A percentile compares a stretch with the other conserved stretches of the same genome.
phyloP scores from a whole-genome alignment of 2,888 invertebrate species.

The Eucera pruinosa region DNA sequence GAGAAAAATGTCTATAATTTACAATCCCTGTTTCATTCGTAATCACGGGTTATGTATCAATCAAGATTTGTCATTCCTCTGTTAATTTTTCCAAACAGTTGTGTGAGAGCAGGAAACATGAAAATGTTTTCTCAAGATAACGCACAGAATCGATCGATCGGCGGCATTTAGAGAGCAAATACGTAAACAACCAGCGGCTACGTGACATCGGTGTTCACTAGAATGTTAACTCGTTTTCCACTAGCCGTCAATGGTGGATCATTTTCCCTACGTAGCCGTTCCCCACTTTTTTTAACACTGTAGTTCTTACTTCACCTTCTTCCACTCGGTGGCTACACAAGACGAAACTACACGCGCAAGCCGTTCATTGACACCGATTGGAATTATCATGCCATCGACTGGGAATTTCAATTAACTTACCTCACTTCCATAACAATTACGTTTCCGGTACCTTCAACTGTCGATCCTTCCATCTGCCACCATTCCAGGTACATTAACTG shows the following conservation, averaged over 20 bases:
- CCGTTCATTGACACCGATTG: constrained; percentile 55
- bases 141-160: constrained; percentile 16
- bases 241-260: constrained; percentile 52
- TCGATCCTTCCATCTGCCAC: background rate
- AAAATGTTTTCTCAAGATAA: constrained; percentile 17
- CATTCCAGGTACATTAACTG: background rate
- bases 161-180: constrained; percentile 33
- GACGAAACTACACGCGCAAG: constrained; percentile 39
- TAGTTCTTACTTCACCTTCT: constrained; percentile 47
- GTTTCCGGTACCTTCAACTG: background rate
- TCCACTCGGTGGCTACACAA: constrained; percentile 1
- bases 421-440: background rate
- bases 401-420: constrained; percentile 52
- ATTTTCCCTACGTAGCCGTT: constrained; percentile 50
- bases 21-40: too few relatives aligned
- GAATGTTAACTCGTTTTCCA: constrained; percentile 64
- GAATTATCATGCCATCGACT: constrained; percentile 43
- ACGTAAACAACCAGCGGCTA: constrained; percentile 29
- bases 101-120: background rate
- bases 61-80: background rate
- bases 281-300: background rate
- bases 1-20: background rate
- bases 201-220: constrained; percentile 45
- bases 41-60: background rate
- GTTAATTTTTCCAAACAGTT: background rate